Percentiles rank a stretch among this genome's conserved stretches.
These are phyloP conservation scores for Pteronotus mesoamericanus DNA, from an alignment of 2,797 vertebrate species.

Conservation along the genomic window DNA sequence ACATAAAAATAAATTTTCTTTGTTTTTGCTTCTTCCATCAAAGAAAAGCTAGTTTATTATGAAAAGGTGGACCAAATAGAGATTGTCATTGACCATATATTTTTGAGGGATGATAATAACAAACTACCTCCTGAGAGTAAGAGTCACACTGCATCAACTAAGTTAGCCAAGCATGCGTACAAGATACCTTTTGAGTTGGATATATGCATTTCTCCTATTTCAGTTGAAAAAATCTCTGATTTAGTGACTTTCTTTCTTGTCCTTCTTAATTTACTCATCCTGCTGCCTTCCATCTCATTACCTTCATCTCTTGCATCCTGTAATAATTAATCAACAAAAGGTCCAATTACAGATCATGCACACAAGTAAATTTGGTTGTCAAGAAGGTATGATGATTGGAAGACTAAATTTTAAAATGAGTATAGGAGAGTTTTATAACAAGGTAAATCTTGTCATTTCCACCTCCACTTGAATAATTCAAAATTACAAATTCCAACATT, in stretches of 20 bases:
- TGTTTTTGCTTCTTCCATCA: slow-evolving; percentile 55
- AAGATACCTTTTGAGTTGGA: slow-evolving; percentile 69
- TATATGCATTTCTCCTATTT: slow-evolving; percentile 79
- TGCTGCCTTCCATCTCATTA: slow-evolving; percentile 88
- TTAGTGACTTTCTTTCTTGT: slow-evolving; percentile 83
- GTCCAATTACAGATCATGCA: slow-evolving; percentile 52
- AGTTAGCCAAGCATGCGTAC: not conserved
- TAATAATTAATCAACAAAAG: slow-evolving; percentile 78
- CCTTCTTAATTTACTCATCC: slow-evolving; percentile 83
- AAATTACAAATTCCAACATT: not conserved
- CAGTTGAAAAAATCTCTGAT: slow-evolving; percentile 72
- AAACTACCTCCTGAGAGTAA: slow-evolving; percentile 65
- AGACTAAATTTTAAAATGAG: not conserved
- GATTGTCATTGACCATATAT: slow-evolving; percentile 35
- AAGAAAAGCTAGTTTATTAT: slow-evolving; percentile 46
- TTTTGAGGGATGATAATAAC: slow-evolving; percentile 60
- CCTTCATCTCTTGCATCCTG: slow-evolving; percentile 83
- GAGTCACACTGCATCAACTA: not conserved
- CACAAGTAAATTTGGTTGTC: not conserved
- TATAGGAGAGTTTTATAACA: not conserved
- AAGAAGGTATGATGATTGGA: not conserved
- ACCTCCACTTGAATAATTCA: not conserved
- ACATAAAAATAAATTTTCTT: not conserved
- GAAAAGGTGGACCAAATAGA: slow-evolving; percentile 67
- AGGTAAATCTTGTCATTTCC: not conserved